Base-by-base conservation (phyloP, 2,113 vertebrate genomes). In the Mungos mungo region DNA sequence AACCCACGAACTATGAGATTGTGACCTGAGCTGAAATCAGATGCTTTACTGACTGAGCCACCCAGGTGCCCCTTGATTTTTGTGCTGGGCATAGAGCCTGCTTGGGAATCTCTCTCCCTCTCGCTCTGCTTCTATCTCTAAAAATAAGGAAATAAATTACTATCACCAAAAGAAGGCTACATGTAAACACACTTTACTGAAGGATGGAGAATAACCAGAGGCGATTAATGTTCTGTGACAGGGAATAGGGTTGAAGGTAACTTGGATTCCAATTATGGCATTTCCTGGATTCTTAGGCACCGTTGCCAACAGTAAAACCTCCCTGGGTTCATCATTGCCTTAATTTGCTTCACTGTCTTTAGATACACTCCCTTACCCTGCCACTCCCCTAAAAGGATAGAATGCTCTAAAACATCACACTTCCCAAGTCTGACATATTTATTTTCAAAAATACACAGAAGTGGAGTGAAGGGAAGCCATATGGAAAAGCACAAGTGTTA, bases 381-480 rank as follows among this genome's bases (percentile, higher is more conserved):
- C 8, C 19, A n/a, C 10, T 89, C 10, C 19, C 25, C 9, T 0
- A 31, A 60, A 88, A 86, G 11, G 19, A 27, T 19, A 86, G 2
- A n/a, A 4, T 65, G 47, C 7, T 4, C 21, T 60, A 19, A 90
- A 71, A n/a, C 45, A 92, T 54, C 23, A 9, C 16, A 21, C 27
- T 80, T 66, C 15, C 41, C 60, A 52, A 76, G 27, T 77, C 27
- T 77, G 65, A 74, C 19, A 4, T 85, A 63, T 82, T 91, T 54
- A 13, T 81, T 88, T 90, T 83, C 66, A 96, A 27, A 91, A 88
- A 85, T n/a, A 88, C 16, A 7, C 9, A 23, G 27, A 95, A n/a
- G 18, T n/a, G 2, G 19, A 8, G 7, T 0, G 12, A 76, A 57
- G 27, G 2, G 15, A 72, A 38, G 2, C 11, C 12, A 41, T 13